These are phyloP conservation scores for Ectobius pallidus DNA, from an alignment of 2,888 invertebrate genomes.

Conservation along the genomic window DNA sequence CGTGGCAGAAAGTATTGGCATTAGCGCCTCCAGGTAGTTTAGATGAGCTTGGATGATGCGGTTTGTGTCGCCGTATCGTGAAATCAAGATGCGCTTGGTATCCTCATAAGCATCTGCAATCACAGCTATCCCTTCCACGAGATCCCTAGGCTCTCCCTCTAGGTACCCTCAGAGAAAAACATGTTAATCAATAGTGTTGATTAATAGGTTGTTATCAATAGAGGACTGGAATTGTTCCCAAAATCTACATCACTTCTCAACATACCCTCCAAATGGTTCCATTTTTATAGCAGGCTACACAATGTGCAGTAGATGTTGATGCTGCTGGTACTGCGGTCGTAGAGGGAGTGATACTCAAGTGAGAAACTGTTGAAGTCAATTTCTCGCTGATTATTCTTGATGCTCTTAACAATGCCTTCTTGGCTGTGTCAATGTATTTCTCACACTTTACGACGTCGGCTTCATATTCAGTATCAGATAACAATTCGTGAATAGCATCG, in stretches of 20 bases:
- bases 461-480: no score
- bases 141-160: neutral
- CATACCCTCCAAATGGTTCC: constrained; percentile 8
- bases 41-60: neutral
- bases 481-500: no score
- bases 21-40: neutral
- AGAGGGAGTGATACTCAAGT: no score
- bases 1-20: neutral
- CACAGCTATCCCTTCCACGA: neutral
- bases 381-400: no score
- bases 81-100: neutral
- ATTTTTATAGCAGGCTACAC: no score
- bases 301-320: no score
- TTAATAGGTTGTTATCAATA: neutral
- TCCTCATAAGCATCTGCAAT: neutral
- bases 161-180: neutral
- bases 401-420: no score
- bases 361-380: no score
- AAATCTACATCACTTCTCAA: neutral
- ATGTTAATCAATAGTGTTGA: neutral
- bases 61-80: neutral
- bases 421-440: no score
- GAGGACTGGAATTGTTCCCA: constrained; percentile 25
- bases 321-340: no score
- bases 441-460: no score